These are phyloP conservation scores for Bradysia coprophila DNA, from an alignment of 1,140 invertebrate species.

Conservation along the genomic window DNA sequence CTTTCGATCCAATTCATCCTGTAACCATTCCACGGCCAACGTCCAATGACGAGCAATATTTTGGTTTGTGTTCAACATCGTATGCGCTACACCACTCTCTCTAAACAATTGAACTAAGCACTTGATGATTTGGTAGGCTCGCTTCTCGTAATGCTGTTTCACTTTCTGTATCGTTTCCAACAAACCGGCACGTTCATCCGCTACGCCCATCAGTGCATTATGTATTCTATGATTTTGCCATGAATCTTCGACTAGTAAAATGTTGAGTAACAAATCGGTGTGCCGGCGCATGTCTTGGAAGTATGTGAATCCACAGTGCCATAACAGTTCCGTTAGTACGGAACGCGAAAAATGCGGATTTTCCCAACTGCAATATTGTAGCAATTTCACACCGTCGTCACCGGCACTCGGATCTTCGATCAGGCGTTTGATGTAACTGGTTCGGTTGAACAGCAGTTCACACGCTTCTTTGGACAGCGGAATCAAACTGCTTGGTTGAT, in stretches of 20 bases:
- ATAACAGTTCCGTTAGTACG: constrained; percentile 76
- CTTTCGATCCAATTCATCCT: constrained; percentile 72
- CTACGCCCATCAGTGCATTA: constrained; percentile 78
- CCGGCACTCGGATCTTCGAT: constrained; percentile 84
- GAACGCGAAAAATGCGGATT: constrained; percentile 81
- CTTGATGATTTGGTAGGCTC: constrained; percentile 94
- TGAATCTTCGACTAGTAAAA: constrained; percentile 82
- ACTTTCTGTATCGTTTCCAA: constrained; percentile 83
- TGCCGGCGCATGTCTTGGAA: constrained; percentile 86
- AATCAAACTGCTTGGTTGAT: constrained; percentile 47
- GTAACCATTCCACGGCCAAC: constrained; percentile 79
- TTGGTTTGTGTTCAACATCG: constrained; percentile 52
- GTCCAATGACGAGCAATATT: constrained; percentile 76
- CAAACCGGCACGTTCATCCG: constrained; percentile 80
- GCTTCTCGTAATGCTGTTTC: constrained; percentile 89
- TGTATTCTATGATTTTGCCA: constrained; percentile 89
- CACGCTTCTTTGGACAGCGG: constrained; percentile 54
- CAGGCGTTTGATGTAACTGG: constrained; percentile 84
- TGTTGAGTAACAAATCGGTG: constrained; percentile 71
- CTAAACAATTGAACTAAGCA: constrained; percentile 81
- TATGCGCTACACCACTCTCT: constrained; percentile 54
- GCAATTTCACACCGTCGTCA: constrained; percentile 74
- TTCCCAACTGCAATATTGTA: constrained; percentile 92
- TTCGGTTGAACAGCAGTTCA: constrained; percentile 64
- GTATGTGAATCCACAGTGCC: constrained; percentile 88